Conservation (phyloP, 1,140 invertebrate genomes). For the Orussus abietinus region DNA sequence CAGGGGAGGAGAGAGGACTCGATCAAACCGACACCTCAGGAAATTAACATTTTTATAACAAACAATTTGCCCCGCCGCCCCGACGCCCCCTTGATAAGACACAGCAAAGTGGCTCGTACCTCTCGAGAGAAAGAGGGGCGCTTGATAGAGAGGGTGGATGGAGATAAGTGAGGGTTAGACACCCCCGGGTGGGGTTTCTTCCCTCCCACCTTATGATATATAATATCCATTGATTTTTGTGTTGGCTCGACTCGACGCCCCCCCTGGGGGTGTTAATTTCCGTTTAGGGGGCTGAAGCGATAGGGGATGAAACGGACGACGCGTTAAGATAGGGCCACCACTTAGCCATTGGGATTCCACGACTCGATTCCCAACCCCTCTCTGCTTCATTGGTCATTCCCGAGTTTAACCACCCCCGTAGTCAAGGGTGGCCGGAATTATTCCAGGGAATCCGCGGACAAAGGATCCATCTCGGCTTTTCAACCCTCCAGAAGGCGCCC, state of each 20-base stretch:
- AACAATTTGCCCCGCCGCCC: constrained; percentile 24
- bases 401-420: constrained; percentile 1
- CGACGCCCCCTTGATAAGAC: background rate
- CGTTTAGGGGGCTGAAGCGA: constrained; percentile 40
- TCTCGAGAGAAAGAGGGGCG: no score
- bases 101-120: background rate
- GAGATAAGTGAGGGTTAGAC: no score
- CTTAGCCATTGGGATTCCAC: constrained; percentile 35
- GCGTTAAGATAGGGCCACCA: constrained; percentile 50
- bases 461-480: no score
- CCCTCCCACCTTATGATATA: no score
- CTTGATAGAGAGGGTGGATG: no score
- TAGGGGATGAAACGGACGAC: constrained; percentile 24
- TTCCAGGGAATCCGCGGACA: no score
- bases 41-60: constrained; percentile 41
- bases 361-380: background rate
- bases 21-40: constrained; percentile 16
- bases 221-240: constrained; percentile 40
- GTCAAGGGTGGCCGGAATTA: no score
- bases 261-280: constrained; percentile 39
- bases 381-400: background rate
- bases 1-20: background rate
- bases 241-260: constrained; percentile 8
- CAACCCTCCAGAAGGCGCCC: no score
- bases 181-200: no score